These are phyloP conservation scores for Zosterops borbonicus DNA, from an alignment of 2,113 vertebrate species.

Conservation along the genomic window DNA sequence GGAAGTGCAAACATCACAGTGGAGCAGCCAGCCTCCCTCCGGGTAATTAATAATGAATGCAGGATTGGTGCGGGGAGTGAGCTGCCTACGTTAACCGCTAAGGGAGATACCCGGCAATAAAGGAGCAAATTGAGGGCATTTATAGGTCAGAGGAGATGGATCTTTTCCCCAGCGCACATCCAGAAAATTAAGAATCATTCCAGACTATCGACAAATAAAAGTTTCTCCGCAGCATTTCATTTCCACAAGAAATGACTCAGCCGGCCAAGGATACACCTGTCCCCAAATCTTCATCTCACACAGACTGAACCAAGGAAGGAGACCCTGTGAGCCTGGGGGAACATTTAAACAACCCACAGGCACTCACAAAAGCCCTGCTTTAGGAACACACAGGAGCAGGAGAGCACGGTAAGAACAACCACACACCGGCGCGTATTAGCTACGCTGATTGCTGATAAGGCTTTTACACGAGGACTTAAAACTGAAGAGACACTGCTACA, in stretches of 20 bases:
- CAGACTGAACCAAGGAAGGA: neutral
- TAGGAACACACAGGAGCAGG: neutral
- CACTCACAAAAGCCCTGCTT: neutral
- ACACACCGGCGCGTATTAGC: neutral
- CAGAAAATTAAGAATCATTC: slow-evolving; percentile 66
- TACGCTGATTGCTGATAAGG: neutral
- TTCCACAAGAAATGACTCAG: neutral
- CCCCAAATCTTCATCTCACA: neutral
- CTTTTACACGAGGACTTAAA: neutral
- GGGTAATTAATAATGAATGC: slow-evolving; percentile 67
- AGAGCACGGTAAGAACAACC: neutral
- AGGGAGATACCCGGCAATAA: slow-evolving; percentile 60
- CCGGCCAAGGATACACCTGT: neutral
- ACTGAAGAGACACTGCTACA: neutral
- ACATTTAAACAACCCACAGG: neutral
- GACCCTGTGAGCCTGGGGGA: neutral
- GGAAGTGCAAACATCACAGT: slow-evolving; percentile 43
- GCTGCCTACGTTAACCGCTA: slow-evolving; percentile 48
- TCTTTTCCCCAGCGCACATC: slow-evolving; percentile 43
- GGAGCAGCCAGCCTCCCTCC: slow-evolving; percentile 54
- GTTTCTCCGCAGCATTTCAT: neutral
- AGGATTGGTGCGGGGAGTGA: slow-evolving; percentile 37
- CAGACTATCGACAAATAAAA: slow-evolving; percentile 51
- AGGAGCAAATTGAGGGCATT: slow-evolving; percentile 69
- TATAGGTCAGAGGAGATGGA: slow-evolving; percentile 53